Percentiles rank a stretch among this genome's conserved stretches.
Conservation (phyloP, 2,797 vertebrate species). For the Enoplosus armatus region DNA sequence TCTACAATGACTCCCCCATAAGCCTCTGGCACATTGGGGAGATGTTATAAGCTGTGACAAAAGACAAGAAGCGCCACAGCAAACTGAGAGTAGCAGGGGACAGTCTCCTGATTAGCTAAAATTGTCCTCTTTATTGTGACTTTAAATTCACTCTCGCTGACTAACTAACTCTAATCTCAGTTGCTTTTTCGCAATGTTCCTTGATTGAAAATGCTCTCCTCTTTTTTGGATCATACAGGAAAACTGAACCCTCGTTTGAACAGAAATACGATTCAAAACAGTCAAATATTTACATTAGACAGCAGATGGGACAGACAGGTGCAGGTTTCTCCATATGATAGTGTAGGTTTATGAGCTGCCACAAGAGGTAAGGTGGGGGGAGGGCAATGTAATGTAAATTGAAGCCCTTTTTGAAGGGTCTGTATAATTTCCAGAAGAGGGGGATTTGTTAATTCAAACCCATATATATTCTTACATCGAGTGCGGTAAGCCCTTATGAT, state of each 20-base stretch:
- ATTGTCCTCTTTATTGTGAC: slow-evolving; percentile 43
- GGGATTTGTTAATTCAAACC: slow-evolving; percentile 51
- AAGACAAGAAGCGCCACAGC: slow-evolving; percentile 74
- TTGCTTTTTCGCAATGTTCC: slow-evolving; percentile 30
- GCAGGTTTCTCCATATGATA: slow-evolving; percentile 24
- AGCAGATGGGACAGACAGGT: slow-evolving; percentile 19
- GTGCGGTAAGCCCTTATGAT: slow-evolving; percentile 35
- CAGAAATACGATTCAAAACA: slow-evolving; percentile 28
- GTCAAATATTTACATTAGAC: slow-evolving; percentile 37
- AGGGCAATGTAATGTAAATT: slow-evolving; percentile 49
- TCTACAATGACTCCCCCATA: slow-evolving; percentile 81
- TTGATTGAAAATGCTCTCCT: slow-evolving; percentile 18
- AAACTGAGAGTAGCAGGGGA: slow-evolving; percentile 71
- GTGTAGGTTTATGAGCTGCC: slow-evolving; percentile 38
- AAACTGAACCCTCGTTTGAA: background rate
- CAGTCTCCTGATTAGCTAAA: slow-evolving; percentile 62
- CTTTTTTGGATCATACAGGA: slow-evolving; percentile 10
- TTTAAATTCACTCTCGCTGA: slow-evolving; percentile 51
- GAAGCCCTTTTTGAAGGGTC: slow-evolving; percentile 45
- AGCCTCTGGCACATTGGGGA: slow-evolving; percentile 78
- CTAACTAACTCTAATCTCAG: slow-evolving; percentile 33
- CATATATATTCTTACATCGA: slow-evolving; percentile 34
- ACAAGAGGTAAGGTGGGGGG: slow-evolving; percentile 28
- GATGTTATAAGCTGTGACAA: slow-evolving; percentile 82
- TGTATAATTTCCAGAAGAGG: slow-evolving; percentile 47